Conservation (phyloP, 2,888 invertebrate species). For the Cylindroiulus punctatus region DNA sequence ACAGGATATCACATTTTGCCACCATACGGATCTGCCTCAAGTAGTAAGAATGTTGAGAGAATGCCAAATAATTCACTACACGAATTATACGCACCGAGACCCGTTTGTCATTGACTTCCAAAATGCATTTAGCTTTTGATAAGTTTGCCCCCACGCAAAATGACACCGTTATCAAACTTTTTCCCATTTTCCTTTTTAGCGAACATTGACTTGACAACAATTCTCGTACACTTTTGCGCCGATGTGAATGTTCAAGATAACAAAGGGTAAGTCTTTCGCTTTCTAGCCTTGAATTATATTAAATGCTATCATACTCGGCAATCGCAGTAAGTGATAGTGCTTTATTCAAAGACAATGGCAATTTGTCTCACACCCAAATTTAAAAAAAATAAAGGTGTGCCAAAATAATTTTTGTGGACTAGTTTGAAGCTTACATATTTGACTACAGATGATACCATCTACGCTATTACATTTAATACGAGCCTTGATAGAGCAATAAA, state of each 20-base stretch:
- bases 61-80: background rate
- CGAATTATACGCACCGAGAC: background rate
- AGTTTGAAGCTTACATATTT: background rate
- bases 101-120: background rate
- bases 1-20: background rate
- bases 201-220: constrained; percentile 52
- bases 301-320: background rate
- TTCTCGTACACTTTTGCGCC: constrained; percentile 51
- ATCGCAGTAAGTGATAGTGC: background rate
- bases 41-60: background rate
- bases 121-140: constrained; percentile 29
- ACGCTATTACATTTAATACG: background rate
- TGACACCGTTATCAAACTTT: background rate
- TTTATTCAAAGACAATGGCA: constrained; percentile 38
- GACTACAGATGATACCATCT: background rate
- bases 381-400: background rate
- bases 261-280: constrained; percentile 52
- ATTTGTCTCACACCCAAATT: constrained; percentile 37
- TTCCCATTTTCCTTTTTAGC: constrained; percentile 13
- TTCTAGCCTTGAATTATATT: constrained; percentile 26
- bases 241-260: constrained; percentile 55
- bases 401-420: background rate
- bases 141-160: background rate
- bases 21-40: background rate
- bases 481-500: constrained; percentile 14